phyloP scores from a whole-genome alignment of 2,888 invertebrate genomes.

The Epirrita christyi region DNA sequence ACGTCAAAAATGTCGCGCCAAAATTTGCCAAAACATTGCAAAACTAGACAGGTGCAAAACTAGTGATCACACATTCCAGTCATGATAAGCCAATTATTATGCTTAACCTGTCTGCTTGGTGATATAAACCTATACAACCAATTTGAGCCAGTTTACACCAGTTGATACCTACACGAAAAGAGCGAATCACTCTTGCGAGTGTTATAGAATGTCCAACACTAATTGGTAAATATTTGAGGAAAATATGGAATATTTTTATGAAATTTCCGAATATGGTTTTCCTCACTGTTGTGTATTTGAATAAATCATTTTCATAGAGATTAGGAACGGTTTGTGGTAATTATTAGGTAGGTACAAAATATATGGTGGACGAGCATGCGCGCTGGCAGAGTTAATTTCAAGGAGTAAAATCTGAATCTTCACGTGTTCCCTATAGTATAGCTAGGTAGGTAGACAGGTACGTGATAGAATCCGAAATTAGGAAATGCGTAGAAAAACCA shows the following conservation, averaged over 20 bases:
- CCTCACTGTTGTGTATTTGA: too few relatives aligned
- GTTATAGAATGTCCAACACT: neutral
- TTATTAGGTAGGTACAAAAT: too few relatives aligned
- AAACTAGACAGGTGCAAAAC: constrained; percentile 9
- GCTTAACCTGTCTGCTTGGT: neutral
- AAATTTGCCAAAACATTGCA: neutral
- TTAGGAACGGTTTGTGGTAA: too few relatives aligned
- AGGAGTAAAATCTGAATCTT: too few relatives aligned
- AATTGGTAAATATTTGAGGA: neutral
- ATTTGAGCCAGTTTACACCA: constrained; percentile 16
- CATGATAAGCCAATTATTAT: constrained; percentile 21
- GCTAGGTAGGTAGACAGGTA: too few relatives aligned
- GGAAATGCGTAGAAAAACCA: too few relatives aligned
- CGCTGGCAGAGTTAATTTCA: too few relatives aligned
- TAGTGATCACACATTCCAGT: neutral
- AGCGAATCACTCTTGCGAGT: neutral
- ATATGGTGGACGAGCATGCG: too few relatives aligned
- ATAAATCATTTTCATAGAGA: too few relatives aligned
- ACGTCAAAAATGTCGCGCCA: neutral
- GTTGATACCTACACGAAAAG: constrained; percentile 2
- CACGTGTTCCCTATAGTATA: too few relatives aligned
- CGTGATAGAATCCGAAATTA: too few relatives aligned
- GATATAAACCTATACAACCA: neutral
- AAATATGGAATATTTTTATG: neutral
- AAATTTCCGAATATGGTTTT: too few relatives aligned